phyloP scores from a whole-genome alignment of 2,888 invertebrate genomes.

The Eilema griseolum region DNA sequence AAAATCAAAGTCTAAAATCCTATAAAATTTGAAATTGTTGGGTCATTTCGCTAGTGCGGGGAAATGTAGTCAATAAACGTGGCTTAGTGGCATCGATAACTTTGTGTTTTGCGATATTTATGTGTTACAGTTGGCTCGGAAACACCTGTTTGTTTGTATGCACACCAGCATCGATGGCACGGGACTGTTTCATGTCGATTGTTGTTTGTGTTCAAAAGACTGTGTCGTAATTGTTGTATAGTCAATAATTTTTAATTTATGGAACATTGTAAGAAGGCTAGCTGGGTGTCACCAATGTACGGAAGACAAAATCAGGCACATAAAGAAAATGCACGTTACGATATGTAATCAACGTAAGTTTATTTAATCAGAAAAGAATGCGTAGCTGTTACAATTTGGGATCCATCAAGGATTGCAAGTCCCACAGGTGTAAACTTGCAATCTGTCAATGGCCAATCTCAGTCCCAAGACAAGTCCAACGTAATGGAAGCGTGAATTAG shows the following conservation, averaged over 20 bases:
- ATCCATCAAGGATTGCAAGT: too few species aligned
- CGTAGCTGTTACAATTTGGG: too few species aligned
- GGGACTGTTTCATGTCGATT: conserved; percentile 41
- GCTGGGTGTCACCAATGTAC: too few species aligned
- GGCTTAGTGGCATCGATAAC: conserved; percentile 84
- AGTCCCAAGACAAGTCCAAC: too few species aligned
- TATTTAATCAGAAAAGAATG: too few species aligned
- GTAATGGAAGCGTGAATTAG: too few species aligned
- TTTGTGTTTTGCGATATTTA: conserved; percentile 82
- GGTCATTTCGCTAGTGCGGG: conserved; percentile 67
- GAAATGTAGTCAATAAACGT: conserved; percentile 77
- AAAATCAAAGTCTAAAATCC: conserved; percentile 51
- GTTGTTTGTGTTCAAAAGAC: conserved; percentile 19
- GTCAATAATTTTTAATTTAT: not conserved
- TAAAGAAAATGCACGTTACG: too few species aligned
- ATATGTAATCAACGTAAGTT: too few species aligned
- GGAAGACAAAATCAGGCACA: too few species aligned
- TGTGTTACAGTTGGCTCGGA: conserved; percentile 75
- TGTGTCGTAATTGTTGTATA: not conserved
- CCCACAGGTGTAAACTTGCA: too few species aligned
- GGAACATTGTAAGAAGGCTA: too few species aligned
- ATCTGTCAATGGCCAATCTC: too few species aligned
- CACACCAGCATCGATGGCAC: conserved; percentile 32
- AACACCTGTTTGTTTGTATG: conserved; percentile 71
- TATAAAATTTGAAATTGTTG: conserved; percentile 39